These are phyloP conservation scores for Melanostoma scalare DNA, from an alignment of 2,888 invertebrate genomes.

Conservation along the genomic window DNA sequence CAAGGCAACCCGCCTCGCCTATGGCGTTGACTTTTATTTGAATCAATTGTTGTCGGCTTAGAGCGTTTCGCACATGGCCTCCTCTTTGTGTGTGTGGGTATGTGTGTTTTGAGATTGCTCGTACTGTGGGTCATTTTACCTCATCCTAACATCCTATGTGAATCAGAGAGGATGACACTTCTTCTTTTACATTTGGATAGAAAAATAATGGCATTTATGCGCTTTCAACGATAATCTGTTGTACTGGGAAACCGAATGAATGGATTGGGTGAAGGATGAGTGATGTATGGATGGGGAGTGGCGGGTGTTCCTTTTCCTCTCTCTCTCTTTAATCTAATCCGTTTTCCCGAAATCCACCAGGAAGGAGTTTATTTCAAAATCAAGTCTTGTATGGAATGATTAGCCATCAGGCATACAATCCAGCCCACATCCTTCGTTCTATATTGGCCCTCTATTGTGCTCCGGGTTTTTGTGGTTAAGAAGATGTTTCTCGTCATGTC, in stretches of 20 bases:
- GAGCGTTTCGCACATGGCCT: constrained; percentile 1
- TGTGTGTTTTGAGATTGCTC: not conserved
- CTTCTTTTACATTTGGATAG: not conserved
- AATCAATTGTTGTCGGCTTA: constrained; percentile 51
- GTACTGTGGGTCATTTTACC: constrained; percentile 31
- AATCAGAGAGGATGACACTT: constrained; percentile 7
- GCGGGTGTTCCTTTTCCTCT: not conserved
- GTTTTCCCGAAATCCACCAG: constrained; percentile 11
- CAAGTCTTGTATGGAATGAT: not conserved
- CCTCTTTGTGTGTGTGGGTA: constrained; percentile 8
- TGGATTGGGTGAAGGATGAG: not conserved
- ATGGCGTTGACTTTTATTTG: constrained; percentile 45
- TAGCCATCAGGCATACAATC: constrained; percentile 30
- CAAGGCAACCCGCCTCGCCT: not conserved
- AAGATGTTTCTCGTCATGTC: constrained; percentile 37
- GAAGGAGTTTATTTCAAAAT: constrained; percentile 18
- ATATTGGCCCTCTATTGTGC: constrained; percentile 21
- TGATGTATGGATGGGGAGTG: not conserved
- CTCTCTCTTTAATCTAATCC: constrained; percentile 27
- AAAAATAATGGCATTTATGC: constrained; percentile 39
- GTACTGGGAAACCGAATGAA: not conserved
- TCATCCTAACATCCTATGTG: constrained; percentile 8
- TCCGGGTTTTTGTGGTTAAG: constrained; percentile 8
- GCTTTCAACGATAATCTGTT: constrained; percentile 17
- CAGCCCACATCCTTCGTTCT: constrained; percentile 1